Base-by-base conservation (phyloP, 2,888 invertebrate genomes). In the Harpalus rufipes region DNA sequence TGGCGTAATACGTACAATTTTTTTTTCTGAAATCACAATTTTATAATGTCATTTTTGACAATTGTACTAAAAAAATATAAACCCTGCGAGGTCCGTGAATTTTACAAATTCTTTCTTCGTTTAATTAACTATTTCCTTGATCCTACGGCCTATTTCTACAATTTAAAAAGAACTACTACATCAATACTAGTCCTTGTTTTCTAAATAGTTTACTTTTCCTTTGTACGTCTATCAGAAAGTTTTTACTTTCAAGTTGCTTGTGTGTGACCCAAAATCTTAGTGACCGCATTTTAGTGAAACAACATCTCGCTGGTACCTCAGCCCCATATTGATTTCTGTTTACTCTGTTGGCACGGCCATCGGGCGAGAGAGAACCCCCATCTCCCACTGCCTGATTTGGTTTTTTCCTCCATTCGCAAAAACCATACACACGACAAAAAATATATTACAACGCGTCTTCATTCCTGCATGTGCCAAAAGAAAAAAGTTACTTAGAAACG, bases 381-480 rank as follows among this genome's bases (percentile, higher is more conserved):
- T n/a, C n/a, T 39, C 32, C 72, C 72, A 72, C 25, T 2, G 72
- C 44, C 44, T 72, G 72, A 72, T 72, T 72, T 72, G 72, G 41
- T 72, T 72, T 72, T 72, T 72, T 72, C 44, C 61, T 14, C 16
- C 61, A 8, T 10, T 8, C 14, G 72, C 44, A 44, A 72, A 72
- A 63, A 63, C 21, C 21, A 63, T 8, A 63, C 25, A 63, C 18
- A 21, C 7, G 7, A 6, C 16, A 72, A 72, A 72, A 72, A 72
- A 72, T 72, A 44, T 44, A 39, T 39, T 39, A 16, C 72, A 25
- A 72, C 10, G 21, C 16, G 21, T 39, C 32, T 72, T 72, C 14
- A 72, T 72, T 14, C 39, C 44, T n/a, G 25, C 18, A 68, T 68
- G 68, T 72, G 72, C 39, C 68, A 72, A 32, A 7, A 14, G 41